Evolutionary conservation across 2,797 vertebrate species (phyloP), one percentile per base, ranked within the genome.

Genomic region (Synanceia verrucosa): DNA sequence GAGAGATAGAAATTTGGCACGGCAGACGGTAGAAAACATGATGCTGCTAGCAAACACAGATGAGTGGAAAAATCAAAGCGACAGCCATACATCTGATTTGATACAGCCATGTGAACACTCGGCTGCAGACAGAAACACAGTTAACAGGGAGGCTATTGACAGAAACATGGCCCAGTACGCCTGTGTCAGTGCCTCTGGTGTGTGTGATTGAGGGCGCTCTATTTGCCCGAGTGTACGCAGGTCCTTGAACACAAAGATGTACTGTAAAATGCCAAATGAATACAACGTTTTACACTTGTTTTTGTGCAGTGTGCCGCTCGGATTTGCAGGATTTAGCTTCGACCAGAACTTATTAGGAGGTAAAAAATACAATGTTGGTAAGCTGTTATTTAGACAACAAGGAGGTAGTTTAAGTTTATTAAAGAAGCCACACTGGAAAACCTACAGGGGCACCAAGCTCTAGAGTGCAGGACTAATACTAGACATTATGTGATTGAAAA

Each of bases 31-130:
- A 51, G 53, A 36, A 6, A 62, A 68, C 52, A 44, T 58, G 61
- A 77, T 44, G 83, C 81, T 78, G 65, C 58, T 39, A 77, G 78
- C 84, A 61, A 82, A 82, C 73, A 88, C 80, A 69, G 84, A 90
- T 24, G 73, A 87, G 83, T 87, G 90, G 90, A 92, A 91, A 91
- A 92, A 91, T 92, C 90, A 90, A 91, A 91, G 86, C 10, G 70
- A 82, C 86, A 82, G 85, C 89, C 81, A 81, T 84, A 85, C 84
- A 86, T 88, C 56, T 83, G 87, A 88, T 89, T 89, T 88, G 83
- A 91, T 79, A 81, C 73, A 69, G 84, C 62, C 76, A 46, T 62
- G 76, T 71, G 73, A 76, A 78, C 16, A 51, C 63, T 37, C 63
- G 29, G 73, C 79, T 60, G 82, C 61, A 67, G 68, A 82, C 64